A percentile compares a stretch with the other conserved stretches of the same genome.
phyloP scores from a whole-genome alignment of 2,113 vertebrate species.

The Aegypius monachus region DNA sequence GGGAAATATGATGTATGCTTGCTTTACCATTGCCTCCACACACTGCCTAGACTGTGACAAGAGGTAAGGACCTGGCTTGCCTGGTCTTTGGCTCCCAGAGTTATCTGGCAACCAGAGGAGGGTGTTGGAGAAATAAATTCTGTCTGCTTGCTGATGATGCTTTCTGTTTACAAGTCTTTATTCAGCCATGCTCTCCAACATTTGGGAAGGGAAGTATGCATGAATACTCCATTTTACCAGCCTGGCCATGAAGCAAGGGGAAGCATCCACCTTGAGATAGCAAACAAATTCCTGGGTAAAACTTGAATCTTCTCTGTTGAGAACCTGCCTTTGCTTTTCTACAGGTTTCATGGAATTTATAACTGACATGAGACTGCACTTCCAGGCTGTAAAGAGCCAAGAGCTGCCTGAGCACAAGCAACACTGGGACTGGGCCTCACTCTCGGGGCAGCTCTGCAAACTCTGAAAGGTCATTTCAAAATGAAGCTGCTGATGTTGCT shows the following conservation, averaged over 20 bases:
- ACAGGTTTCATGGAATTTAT: neutral
- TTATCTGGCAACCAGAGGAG: neutral
- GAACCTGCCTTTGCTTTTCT: neutral
- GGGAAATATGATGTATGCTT: neutral
- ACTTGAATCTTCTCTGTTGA: neutral
- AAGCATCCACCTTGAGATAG: neutral
- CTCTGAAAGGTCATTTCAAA: neutral
- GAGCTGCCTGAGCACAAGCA: neutral
- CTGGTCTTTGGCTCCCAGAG: neutral
- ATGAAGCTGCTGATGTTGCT: neutral
- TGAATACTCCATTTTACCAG: neutral
- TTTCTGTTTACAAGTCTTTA: neutral
- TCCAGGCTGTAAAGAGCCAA: neutral
- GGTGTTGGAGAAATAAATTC: neutral
- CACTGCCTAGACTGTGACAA: neutral
- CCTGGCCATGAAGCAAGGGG: accelerated
- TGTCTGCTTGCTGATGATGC: neutral
- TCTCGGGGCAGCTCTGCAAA: neutral
- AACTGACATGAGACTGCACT: neutral
- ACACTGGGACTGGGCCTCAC: neutral
- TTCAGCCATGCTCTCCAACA: neutral
- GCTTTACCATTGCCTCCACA: neutral
- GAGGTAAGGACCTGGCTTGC: neutral
- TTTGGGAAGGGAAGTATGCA: neutral
- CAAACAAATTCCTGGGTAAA: neutral